Percentiles rank a stretch among this genome's conserved stretches.
phyloP scores from a whole-genome alignment of 2,888 invertebrate species.

The Neria commutata region DNA sequence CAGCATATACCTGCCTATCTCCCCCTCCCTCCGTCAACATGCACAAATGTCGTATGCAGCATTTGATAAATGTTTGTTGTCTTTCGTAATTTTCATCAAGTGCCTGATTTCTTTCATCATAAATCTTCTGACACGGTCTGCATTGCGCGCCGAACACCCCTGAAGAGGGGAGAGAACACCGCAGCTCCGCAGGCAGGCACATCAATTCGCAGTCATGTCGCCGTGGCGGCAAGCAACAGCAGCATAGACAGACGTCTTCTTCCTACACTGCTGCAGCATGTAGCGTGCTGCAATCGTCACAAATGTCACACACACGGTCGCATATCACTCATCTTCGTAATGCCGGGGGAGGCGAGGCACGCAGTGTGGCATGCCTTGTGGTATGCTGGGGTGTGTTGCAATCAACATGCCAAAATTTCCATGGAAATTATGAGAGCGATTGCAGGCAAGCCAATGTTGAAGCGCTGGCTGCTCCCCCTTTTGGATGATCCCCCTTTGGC shows the following conservation, averaged over 20 bases:
- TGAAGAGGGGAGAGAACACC: conserved; percentile 22
- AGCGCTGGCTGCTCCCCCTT: too few relatives aligned
- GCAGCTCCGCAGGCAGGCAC: conserved; percentile 46
- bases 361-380: too few relatives aligned
- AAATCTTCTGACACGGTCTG: background rate
- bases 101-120: conserved; percentile 13
- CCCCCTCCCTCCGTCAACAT: too few relatives aligned
- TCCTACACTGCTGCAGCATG: conserved; percentile 28
- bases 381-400: background rate
- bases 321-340: conserved; percentile 51
- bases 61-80: conserved; percentile 13
- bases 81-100: conserved; percentile 18
- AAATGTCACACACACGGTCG: conserved; percentile 40
- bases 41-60: too few relatives aligned
- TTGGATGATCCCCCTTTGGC: too few relatives aligned
- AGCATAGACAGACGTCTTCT: too few relatives aligned
- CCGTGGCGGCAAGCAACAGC: conserved; percentile 7
- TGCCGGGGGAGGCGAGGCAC: conserved; percentile 36
- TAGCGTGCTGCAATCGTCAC: conserved; percentile 50
- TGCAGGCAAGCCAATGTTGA: too few relatives aligned
- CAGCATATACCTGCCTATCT: too few relatives aligned
- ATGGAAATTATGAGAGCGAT: background rate
- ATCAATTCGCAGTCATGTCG: conserved; percentile 43
- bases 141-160: background rate
- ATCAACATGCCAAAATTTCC: conserved; percentile 3